Evolutionary conservation across 2,113 vertebrate species (phyloP), one percentile per base, ranked within the genome.

Genomic region (Formicarius rufipectus): DNA sequence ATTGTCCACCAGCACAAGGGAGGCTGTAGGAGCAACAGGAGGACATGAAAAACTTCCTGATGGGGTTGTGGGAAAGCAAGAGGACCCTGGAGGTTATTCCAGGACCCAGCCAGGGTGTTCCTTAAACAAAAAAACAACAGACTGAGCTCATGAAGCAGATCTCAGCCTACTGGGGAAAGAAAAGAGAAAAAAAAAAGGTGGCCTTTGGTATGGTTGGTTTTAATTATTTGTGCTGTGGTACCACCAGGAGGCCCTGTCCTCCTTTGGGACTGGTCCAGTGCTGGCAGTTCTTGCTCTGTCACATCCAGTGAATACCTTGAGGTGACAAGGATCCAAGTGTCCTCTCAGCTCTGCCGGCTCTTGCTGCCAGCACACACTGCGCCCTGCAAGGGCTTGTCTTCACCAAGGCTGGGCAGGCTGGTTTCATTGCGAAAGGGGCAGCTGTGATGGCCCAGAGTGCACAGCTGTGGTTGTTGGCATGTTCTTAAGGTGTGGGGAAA

Each of bases 231-330:
- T 84, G 66, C 76, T 37, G 55, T 8, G 13, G 64, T 19, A 27
- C 42, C 35, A 73, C 24, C 27, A 75, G 72, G 72, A 82, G 81
- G 84, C 37, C 24, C 19, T 5, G 4, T 62, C 11, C 44, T 55
- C 56, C 53, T 76, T 20, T 2, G 10, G 40, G 75, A 40, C 33
- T 24, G 14, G 6, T 74, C 66, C 4, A 0, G 28, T 31, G 35
- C 25, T 4, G 30, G 35, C 52, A 31, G 58, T 71, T 78, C 39
- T 28, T 0, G 0, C 59, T 42, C 72, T 55, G 76, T 88, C 85
- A 33, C 60, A 11, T 63, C 45, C 44, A 5, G 2, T 19, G 72
- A 85, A 37, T 18, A 14, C 0, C 0, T 10, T 5, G 42, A 71
- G 74, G 45, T 90, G 85, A 92, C 66, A 73, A 27, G 75, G 72